Percentiles rank a stretch among this genome's conserved stretches.
phyloP scores from a whole-genome alignment of 2,797 vertebrate species.

The Siniperca obscura region DNA sequence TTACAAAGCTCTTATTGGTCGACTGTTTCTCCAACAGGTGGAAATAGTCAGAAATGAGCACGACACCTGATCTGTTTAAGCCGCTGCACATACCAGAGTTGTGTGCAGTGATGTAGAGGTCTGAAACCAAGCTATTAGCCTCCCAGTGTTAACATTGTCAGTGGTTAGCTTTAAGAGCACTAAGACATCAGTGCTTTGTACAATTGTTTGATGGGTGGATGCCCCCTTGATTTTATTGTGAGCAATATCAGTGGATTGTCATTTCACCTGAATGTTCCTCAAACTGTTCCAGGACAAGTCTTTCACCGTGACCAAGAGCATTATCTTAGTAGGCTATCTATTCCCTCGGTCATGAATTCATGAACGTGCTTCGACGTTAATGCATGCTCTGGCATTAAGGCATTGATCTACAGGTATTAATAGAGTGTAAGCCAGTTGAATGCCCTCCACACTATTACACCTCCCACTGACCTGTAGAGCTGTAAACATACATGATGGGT shows the following conservation, averaged over 20 bases:
- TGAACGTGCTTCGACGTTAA: not conserved
- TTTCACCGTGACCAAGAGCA: not conserved
- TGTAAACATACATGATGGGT: constrained; percentile 33
- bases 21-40: not conserved
- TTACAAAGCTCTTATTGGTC: not conserved
- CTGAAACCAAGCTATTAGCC: not conserved
- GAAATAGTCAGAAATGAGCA: not conserved
- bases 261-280: not conserved
- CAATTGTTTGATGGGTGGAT: not conserved
- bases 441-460: not conserved
- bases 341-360: not conserved
- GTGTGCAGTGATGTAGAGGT: not conserved
- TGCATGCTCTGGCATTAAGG: not conserved
- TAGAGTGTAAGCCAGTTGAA: constrained; percentile 1
- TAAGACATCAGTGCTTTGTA: not conserved
- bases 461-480: constrained; percentile 38
- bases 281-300: not conserved
- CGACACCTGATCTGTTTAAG: not conserved
- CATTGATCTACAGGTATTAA: constrained; percentile 15
- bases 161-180: not conserved
- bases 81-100: not conserved
- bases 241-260: not conserved
- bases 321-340: not conserved
- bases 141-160: not conserved
- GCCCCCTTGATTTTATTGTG: not conserved